Base-by-base conservation (phyloP, 2,888 invertebrate genomes). In the Euspilapteryx auroguttella region DNA sequence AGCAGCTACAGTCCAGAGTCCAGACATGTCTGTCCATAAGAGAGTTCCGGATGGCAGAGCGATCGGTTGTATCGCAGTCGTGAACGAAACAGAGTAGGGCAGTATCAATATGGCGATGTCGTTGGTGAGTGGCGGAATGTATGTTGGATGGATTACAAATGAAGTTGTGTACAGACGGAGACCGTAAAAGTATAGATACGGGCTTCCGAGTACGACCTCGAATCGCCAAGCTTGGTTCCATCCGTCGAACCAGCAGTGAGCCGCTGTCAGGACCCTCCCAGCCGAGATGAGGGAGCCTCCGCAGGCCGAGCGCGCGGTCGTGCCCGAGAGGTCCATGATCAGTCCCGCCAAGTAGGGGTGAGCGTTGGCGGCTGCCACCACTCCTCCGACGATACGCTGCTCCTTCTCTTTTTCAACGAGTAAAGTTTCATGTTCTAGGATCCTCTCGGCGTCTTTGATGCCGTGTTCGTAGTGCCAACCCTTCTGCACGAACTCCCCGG, bases 161-260 rank as follows among this genome's bases (percentile, higher is more conserved):
- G 32, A 23, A 2, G 32, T 21, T 4, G 34, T 35, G 3, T 26
- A 8, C 13, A 37, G 21, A 8, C 37, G 25, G 8, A 31, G 33
- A 14, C 39, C 39, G n/a, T 35, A 37, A n/a, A 11, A 31, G 32
- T 36, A 39, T 12, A 39, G 31, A 29, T 23, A 37, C 3, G 30
- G 25, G 13, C 36, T 36, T 5, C 37, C 39, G 2, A 37, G 27
- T 7, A 37, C 39, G 3, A 37, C 37, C 1, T 28, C 28, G 22
- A 39, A 34, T 24, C 27, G 29, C 25, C 28, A 27, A 12, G 36
- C 39, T 11, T 35, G 37, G 27, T 30, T 28, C 25, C 0, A 2
- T 2, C 36, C 36, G 25, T 37, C 37, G 29, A 27, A 27, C 37
- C 37, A 39, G 34, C 39, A 39, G 27, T 39, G 39, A 3, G 35